Base-by-base conservation (phyloP, 2,888 invertebrate species). In the Pyrochroa serraticornis region DNA sequence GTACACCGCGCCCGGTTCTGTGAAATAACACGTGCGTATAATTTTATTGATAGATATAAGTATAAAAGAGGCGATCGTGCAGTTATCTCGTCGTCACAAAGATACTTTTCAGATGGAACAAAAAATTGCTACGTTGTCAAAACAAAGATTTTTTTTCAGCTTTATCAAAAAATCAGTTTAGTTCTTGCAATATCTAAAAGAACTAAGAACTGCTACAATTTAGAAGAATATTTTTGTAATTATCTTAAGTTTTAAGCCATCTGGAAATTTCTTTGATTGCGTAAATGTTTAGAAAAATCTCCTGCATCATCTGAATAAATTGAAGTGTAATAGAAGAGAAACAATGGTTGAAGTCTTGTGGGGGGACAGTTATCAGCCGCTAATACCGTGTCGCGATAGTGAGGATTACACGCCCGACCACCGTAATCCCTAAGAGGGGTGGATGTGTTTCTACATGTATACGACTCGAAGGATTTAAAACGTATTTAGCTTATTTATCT, bases 321-420 rank as follows among this genome's bases (percentile, higher is more conserved):
- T 50, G 56, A 52, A 59, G 60, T 53, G 58, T 56, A 63, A 65
- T 65, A 63, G 63, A 63, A 59, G 53, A 54, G 58, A 65, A 35
- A 65, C 60, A 62, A 61, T 60, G 52, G 60, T 50, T 43, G 54
- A 46, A 52, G 53, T 50, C 54, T 63, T 59, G 62, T 53, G 57
- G 68, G 70, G n/a, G 68, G 63, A 63, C 63, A 63, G 61, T 67
- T 71, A 70, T 70, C 69, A 63, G 64, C 65, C 64, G 69, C 66
- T 72, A 72, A 72, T 71, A 68, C 71, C 66, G 44, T 67, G 70
- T 70, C 68, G 67, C 67, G 65, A 69, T 71, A 65, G 60, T 66
- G 58, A 52, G 74, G 74, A 73, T 74, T 74, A 74, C 72, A 70
- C 66, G 69, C 70, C 65, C 67, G 66, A 66, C 66, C 66, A 58